Evolutionary conservation across 2,888 invertebrate genomes (phyloP), one percentile per base, ranked within the genome.

Genomic region (Xestia c-nigrum): DNA sequence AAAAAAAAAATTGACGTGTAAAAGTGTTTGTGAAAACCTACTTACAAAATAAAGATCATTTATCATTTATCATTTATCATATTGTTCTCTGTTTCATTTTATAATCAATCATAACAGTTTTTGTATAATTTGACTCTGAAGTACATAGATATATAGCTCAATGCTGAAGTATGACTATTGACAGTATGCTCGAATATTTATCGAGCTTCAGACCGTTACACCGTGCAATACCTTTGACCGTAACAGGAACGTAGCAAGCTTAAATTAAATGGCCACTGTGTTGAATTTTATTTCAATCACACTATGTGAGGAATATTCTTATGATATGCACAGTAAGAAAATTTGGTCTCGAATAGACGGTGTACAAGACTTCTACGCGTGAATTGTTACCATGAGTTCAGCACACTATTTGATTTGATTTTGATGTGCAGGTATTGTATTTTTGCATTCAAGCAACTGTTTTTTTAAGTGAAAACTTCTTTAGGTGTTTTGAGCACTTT

Each of bases 151-250:
- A n/a, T n/a, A n/a, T n/a, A n/a, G n/a, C n/a, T n/a, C n/a, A n/a
- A n/a, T n/a, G n/a, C n/a, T n/a, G n/a, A n/a, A n/a, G n/a, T n/a
- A n/a, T n/a, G n/a, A n/a, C n/a, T n/a, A n/a, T n/a, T n/a, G n/a
- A n/a, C n/a, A n/a, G n/a, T n/a, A 55, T 69, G 21, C 10, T n/a
- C 14, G 31, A 79, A 64, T 38, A 71, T 78, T 66, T 50, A 67
- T 78, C 5, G 50, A 50, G 14, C 14, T 24, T 59, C 43, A 16
- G 68, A 3, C 14, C 14, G n/a, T 43, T 50, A 31, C 57, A 31
- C 31, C 6, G 7, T 59, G 9, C 31, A 50, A 59, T 78, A 21
- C n/a, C 43, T 59, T 12, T 59, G 59, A 59, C n/a, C 43, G 59
- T 59, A 78, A 50, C 47, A 47, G 6, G 16, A 40, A 38, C 9